Evolutionary conservation across 2,888 invertebrate genomes (phyloP).

Genomic region (Nomada fabriciana): DNA sequence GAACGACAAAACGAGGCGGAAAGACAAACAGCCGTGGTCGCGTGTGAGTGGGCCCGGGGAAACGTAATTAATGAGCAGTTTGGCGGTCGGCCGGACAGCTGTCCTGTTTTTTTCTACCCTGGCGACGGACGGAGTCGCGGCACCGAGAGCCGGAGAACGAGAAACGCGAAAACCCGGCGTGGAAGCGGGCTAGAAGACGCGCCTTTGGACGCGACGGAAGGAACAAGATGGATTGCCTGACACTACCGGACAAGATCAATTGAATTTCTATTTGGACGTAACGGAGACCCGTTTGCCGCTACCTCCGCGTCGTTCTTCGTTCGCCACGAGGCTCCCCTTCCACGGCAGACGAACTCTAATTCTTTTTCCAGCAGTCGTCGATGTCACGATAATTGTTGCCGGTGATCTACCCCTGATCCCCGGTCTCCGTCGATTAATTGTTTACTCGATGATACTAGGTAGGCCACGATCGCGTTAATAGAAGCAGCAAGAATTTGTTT

Average conservation of each 20-base stretch:
- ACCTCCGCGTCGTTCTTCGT: conserved; percentile 6
- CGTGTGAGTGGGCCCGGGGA: conserved; percentile 74
- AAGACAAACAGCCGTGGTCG: conserved; percentile 77
- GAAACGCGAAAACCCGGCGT: conserved; percentile 79
- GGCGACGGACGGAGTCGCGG: conserved; percentile 77
- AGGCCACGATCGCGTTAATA: too few species aligned
- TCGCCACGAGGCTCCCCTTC: conserved; percentile 6
- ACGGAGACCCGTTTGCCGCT: conserved; percentile 65
- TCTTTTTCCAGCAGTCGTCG: conserved; percentile 60
- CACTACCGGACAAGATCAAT: conserved; percentile 86
- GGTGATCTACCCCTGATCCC: conserved; percentile 28
- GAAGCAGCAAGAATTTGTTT: too few species aligned
- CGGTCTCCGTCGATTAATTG: conserved; percentile 6
- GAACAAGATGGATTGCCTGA: conserved; percentile 85
- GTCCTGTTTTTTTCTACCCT: conserved; percentile 78
- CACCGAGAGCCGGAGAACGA: conserved; percentile 68
- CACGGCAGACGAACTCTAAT: conserved; percentile 55
- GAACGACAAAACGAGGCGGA: conserved; percentile 59
- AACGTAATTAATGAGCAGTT: conserved; percentile 83
- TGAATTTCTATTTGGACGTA: conserved; percentile 85
- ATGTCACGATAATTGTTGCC: conserved; percentile 52
- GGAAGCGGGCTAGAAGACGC: conserved; percentile 72
- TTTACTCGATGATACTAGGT: conserved; percentile 12
- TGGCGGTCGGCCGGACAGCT: conserved; percentile 84
- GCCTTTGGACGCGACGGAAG: conserved; percentile 83